Conservation (phyloP, 1,140 invertebrate species). For the Steinernema feltiae region DNA sequence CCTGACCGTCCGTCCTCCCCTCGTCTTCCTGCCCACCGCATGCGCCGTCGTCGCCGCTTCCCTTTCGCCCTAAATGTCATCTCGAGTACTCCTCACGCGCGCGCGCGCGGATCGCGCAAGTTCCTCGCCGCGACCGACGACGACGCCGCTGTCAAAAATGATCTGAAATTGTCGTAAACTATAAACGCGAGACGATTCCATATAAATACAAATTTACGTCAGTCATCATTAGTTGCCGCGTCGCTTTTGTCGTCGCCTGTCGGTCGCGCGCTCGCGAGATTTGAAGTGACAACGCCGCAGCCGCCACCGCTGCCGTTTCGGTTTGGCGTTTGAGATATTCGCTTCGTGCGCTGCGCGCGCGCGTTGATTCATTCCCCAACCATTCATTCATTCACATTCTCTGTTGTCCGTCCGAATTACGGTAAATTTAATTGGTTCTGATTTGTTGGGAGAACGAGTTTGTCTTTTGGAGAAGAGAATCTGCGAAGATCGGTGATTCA, state of each 20-base stretch:
- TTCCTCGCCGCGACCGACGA: background rate
- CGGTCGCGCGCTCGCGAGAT: background rate
- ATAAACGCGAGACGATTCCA: slow-evolving; percentile 15
- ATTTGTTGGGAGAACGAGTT: background rate
- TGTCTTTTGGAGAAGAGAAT: background rate
- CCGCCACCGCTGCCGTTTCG: background rate
- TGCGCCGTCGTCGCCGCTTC: background rate
- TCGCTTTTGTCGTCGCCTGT: background rate
- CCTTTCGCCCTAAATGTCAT: background rate
- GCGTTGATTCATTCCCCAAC: too few species aligned
- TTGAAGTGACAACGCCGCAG: slow-evolving; percentile 2
- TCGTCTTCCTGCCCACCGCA: background rate
- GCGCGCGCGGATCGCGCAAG: background rate
- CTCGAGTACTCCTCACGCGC: background rate
- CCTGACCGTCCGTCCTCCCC: background rate
- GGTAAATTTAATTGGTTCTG: slow-evolving; percentile 10
- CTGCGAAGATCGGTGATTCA: too few species aligned
- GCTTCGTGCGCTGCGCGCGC: too few species aligned
- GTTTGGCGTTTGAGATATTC: background rate
- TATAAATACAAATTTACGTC: slow-evolving; percentile 15
- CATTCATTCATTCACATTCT: background rate
- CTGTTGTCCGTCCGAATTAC: background rate
- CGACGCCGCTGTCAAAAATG: slow-evolving; percentile 15
- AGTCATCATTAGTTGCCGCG: slow-evolving; percentile 13
- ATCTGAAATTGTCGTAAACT: slow-evolving; percentile 15